Percentiles rank a stretch among this genome's conserved stretches.
These are phyloP conservation scores for Azorinus chamasolen DNA, from an alignment of 2,888 invertebrate species.

Conservation along the genomic window DNA sequence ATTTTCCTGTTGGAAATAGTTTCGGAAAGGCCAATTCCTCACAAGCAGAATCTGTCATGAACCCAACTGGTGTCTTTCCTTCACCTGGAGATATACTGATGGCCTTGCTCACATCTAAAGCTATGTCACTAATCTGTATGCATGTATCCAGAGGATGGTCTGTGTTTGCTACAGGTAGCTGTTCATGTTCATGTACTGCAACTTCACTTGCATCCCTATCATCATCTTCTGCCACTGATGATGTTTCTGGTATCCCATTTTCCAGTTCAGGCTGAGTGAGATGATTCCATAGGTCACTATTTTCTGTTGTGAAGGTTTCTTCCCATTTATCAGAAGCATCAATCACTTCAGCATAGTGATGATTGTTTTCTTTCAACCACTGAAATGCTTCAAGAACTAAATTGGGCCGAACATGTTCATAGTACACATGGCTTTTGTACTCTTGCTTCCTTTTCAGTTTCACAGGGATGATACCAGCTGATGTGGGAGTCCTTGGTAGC, in stretches of 20 bases:
- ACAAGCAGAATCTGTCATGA: constrained; percentile 43
- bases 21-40: constrained; percentile 50
- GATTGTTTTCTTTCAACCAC: constrained; percentile 25
- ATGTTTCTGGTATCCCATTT: background rate
- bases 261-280: background rate
- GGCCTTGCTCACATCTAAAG: constrained; percentile 37
- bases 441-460: constrained; percentile 37
- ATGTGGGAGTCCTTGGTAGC: constrained; percentile 25
- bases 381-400: constrained; percentile 23
- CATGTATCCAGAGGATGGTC: constrained; percentile 32
- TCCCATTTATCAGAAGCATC: constrained; percentile 17
- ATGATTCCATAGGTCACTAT: constrained; percentile 24
- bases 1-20: constrained; percentile 46
- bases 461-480: constrained; percentile 31
- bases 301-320: constrained; percentile 5
- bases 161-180: background rate
- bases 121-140: constrained; percentile 39
- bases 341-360: constrained; percentile 20
- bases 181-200: background rate
- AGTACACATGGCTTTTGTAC: constrained; percentile 33
- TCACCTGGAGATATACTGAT: constrained; percentile 41
- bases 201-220: background rate
- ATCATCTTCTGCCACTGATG: background rate
- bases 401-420: constrained; percentile 32
- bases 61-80: constrained; percentile 38